phyloP scores from a whole-genome alignment of 2,113 vertebrate species.

The Lates calcarifer region DNA sequence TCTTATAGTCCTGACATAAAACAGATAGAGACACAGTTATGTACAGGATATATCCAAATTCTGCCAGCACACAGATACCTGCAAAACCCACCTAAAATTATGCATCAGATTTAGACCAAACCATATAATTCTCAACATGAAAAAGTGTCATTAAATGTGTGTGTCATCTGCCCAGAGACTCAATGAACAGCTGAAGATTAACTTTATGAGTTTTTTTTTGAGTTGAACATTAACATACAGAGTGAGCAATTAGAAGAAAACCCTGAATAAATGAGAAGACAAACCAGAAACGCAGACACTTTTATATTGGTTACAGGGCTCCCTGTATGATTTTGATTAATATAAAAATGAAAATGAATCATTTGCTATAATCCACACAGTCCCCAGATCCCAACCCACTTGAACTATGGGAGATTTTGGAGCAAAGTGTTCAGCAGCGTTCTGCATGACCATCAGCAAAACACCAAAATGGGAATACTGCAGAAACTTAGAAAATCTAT shows the following conservation, averaged over 20 bases:
- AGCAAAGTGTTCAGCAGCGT: neutral
- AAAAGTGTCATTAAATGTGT: neutral
- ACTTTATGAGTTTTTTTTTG: neutral
- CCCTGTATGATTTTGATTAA: no score
- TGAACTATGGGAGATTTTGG: neutral
- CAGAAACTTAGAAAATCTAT: no score
- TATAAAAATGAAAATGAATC: no score
- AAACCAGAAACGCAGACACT: neutral
- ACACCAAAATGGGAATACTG: neutral
- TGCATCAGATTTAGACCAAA: neutral
- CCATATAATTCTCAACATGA: neutral
- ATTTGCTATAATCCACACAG: no score
- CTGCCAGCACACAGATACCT: no score
- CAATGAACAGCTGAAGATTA: conserved; percentile 4
- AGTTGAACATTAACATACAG: conserved; percentile 23
- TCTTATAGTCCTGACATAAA: conserved; percentile 95
- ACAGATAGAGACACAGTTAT: conserved; percentile 24
- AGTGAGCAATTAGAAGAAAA: neutral
- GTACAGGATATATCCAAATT: neutral
- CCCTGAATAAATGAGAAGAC: neutral
- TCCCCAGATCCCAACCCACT: no score
- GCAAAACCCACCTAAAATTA: neutral
- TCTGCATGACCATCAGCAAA: neutral
- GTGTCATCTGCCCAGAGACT: neutral
- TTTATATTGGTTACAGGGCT: no score